phyloP scores from a whole-genome alignment of 2,113 vertebrate genomes.

The Tenebrosternarchus preto region DNA sequence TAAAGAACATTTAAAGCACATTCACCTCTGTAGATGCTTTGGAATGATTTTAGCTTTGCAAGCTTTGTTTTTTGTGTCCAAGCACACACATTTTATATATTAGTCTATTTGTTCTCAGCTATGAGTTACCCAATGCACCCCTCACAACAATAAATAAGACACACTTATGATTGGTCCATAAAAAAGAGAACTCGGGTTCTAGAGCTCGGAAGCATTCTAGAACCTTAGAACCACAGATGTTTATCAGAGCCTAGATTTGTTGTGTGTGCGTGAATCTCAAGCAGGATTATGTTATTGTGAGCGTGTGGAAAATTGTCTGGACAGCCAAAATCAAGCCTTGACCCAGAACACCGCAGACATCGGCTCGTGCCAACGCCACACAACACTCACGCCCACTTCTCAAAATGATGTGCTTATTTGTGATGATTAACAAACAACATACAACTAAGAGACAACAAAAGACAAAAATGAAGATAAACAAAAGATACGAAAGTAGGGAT shows the following conservation, averaged over 20 bases:
- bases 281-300: neutral
- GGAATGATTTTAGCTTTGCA: constrained; percentile 70
- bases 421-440: constrained; percentile 48
- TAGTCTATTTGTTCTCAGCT: constrained; percentile 58
- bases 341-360: too few species aligned
- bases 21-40: constrained; percentile 69
- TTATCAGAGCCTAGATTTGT: neutral
- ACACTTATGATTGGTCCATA: constrained; percentile 72
- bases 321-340: too few species aligned
- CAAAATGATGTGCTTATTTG: constrained; percentile 63
- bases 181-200: constrained; percentile 45
- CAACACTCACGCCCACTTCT: neutral
- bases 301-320: too few species aligned
- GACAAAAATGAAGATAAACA: constrained; percentile 40
- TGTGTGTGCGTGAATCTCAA: constrained; percentile 53
- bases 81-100: constrained; percentile 67
- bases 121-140: constrained; percentile 40
- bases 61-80: constrained; percentile 46
- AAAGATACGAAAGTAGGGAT: constrained; percentile 34
- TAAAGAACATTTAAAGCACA: constrained; percentile 70
- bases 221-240: too few species aligned
- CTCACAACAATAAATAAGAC: constrained; percentile 73
- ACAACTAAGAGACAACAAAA: neutral
- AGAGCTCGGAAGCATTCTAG: neutral
- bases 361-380: too few species aligned